Base-by-base conservation (phyloP, 1,140 invertebrate genomes). In the Anastrepha ludens region DNA sequence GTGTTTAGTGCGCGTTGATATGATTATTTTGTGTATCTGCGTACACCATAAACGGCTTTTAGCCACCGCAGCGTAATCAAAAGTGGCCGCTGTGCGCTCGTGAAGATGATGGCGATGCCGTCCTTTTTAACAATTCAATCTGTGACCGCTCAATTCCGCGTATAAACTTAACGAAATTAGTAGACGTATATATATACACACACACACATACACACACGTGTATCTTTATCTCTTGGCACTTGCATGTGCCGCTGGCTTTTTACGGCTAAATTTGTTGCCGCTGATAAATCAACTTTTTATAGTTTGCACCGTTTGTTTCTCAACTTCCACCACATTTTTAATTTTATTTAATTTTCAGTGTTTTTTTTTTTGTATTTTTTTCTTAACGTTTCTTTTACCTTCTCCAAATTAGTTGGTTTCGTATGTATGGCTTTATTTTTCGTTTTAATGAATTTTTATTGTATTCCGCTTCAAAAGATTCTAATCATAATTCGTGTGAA, bases 401-500 rank as follows among this genome's bases (percentile, higher is more conserved):
- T 81, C 47, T 58, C 47, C 47, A 81, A 81, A 55, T 55, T 55
- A 47, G 64, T 39, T 67, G 64, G 7, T 17, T 47, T 78, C 41
- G 15, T 70, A 20, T 70, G 13, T 29, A 81, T 81, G 50, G 9
- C 86, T 87, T 87, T 64, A 44, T 67, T 62, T 86, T 86, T 86
- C 13, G 20, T 44, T 86, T 86, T 86, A 62, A 64, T 60, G 58
- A 60, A 86, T 86, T 62, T 86, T 44, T 44, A 55, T 86, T 86
- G 41, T 74, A n/a, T 17, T 47, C 67, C 67, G 15, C 67, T 86
- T 60, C 2, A 50, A 86, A 13, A 86, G 91, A 92, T 92, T 90
- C 92, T 91, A 92, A 92, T 92, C 91, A 89, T 90, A 89, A 89
- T 92, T 92, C 91, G 89, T 41, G 85, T 86, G 90, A 92, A 92